Conservation (phyloP, 2,888 invertebrate genomes). For the Volucella inflata region DNA sequence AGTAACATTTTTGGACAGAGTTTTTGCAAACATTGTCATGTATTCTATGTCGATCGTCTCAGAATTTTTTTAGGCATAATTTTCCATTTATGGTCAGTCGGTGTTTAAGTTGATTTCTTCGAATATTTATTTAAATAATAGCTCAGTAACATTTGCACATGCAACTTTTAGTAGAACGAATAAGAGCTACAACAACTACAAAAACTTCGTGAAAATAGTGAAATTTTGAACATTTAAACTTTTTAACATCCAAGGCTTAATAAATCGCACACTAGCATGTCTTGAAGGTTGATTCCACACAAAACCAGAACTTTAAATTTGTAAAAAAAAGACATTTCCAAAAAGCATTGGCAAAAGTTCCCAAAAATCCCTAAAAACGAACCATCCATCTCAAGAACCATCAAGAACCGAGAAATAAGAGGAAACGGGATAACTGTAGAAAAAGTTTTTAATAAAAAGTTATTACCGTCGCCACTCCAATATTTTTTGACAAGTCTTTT, state of each 20-base stretch:
- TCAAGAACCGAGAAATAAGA: background rate
- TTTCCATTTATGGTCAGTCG: no score
- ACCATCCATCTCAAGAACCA: conserved; percentile 26
- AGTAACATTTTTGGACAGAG: no score
- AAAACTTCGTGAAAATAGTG: conserved; percentile 13
- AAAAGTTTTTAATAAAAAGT: conserved; percentile 76
- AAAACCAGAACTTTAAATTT: conserved; percentile 26
- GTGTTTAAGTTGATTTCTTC: no score
- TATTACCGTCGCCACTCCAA: conserved; percentile 73
- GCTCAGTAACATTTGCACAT: no score
- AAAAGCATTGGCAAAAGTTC: conserved; percentile 30
- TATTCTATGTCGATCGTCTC: no score
- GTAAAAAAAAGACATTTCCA: conserved; percentile 20
- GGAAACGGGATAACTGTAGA: conserved; percentile 44
- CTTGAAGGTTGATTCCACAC: conserved; percentile 6
- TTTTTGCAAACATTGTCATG: no score
- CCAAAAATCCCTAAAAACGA: conserved; percentile 35
- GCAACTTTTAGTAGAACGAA: no score
- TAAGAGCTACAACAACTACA: no score
- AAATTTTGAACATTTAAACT: conserved; percentile 20
- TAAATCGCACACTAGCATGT: conserved; percentile 1
- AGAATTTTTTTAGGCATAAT: no score
- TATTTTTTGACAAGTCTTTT: conserved; percentile 69
- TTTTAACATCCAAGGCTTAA: background rate
- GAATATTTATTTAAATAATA: no score